Evolutionary conservation across 2,113 vertebrate genomes (phyloP), one percentile per base, ranked within the genome.

Genomic region (Psilopogon haemacephalus): DNA sequence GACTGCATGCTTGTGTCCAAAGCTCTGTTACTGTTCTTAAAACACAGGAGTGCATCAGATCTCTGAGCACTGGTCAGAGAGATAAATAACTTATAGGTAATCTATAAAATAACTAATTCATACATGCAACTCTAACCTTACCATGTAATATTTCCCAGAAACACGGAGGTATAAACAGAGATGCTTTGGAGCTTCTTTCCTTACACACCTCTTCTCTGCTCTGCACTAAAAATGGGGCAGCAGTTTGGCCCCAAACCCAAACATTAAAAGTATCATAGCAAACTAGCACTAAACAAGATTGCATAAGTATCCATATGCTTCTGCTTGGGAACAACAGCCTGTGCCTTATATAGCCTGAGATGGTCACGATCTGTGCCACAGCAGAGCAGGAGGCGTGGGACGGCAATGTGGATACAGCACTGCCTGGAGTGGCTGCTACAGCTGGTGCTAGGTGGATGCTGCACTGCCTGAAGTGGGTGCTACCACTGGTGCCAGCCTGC

Each of bases 341-440:
- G 50, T 93, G 82, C 90, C 60, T 95, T 76, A 91, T 37, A 83
- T 83, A 91, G 68, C 46, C 50, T 55, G 87, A 85, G 37, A 73
- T 88, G 90, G 82, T 94, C 95, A 96, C 52, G 82, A 95, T 95
- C 90, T 94, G 50, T 89, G 85, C 85, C 88, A 95, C 79, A 94
- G 75, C 93, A 96, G 88, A 94, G 85, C 71, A 80, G 77, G 89
- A 91, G 6, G 56, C 85, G 90, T 92, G 63, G 84, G 90, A 95
- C 80, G 58, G 54, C 80, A 86, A 70, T 33, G 79, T 77, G 68
- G 69, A 28, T 48, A 18, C 23, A 68, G 28, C 37, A 38, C 26
- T 55, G 73, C 67, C 71, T 89, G 81, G 86, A 93, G 79, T 62
- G 67, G 54, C 55, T 84, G 63, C 20, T 70, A 75, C 70, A 70